Base-by-base conservation (phyloP, 2,888 invertebrate species). In the Diplolepis rosae region DNA sequence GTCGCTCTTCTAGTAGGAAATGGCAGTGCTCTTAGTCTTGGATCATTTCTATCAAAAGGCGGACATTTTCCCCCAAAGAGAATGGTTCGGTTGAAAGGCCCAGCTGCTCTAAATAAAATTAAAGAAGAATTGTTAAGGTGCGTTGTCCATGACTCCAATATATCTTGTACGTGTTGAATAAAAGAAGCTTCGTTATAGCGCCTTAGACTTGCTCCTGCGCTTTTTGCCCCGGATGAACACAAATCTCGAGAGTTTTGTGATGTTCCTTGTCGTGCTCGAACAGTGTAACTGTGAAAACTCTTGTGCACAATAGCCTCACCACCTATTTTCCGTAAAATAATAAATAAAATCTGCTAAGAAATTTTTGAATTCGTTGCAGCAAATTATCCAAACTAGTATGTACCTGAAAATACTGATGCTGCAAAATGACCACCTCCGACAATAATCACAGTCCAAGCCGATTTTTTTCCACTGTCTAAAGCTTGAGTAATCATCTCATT, bases 391-490 rank as follows among this genome's bases (percentile, higher is more conserved):
- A 28, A 52, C 13, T 27, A 13, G 6, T 5, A 52, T 52, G 13
- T 81, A 88, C 91, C 91, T 84, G 91, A 85, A 83, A 94, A 95
- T 45, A 95, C 89, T 15, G 93, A 94, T 1, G 92, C 95, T 27
- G 95, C 94, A 89, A 95, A 95, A 87, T 95, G 95, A 1, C 97
- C 96, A 4, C 96, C 96, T 0, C 95, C 95, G 39, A 95, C 90
- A 94, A 96, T 94, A 65, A 97, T 88, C 6, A 97, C 90, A 0
- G 94, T 93, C 95, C 95, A 96, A 32, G 87, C 91, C 5, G 90
- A 90, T 1, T 91, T 90, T 22, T 87, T 84, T 18, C 87, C 87
- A 66, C 84, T 85, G 35, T 84, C 77, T 66, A 88, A 71, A 30
- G 87, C 88, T 76, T 87, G 86, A 35, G 81, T 72, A 70, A 87